phyloP scores from a whole-genome alignment of 2,888 invertebrate genomes.

The Euspilapteryx auroguttella region DNA sequence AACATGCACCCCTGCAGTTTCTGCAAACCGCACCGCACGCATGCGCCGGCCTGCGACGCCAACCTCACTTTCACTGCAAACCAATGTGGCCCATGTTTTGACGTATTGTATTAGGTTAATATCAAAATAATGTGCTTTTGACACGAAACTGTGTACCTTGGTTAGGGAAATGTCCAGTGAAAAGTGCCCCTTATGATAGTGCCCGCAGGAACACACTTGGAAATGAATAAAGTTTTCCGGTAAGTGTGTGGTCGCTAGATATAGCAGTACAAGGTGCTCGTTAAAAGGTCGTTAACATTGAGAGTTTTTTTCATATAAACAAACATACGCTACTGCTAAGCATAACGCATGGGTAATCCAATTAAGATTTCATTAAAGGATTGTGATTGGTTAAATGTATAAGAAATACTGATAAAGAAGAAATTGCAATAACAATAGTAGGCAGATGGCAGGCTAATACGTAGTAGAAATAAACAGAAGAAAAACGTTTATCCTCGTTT shows the following conservation, averaged over 20 bases:
- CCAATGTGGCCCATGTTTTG: constrained; percentile 34
- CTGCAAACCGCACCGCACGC: constrained; percentile 17
- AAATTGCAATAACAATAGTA: too few species aligned
- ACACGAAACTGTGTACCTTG: constrained; percentile 27
- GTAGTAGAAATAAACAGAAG: too few species aligned
- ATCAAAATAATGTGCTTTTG: constrained; percentile 44
- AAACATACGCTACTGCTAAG: too few species aligned
- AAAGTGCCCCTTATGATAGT: constrained; percentile 46
- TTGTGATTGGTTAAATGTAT: too few species aligned
- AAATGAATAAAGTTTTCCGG: constrained; percentile 26
- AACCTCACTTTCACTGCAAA: constrained; percentile 41
- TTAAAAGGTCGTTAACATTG: too few species aligned
- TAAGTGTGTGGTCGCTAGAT: constrained; percentile 7
- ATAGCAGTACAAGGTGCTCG: too few species aligned
- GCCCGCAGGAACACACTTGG: constrained; percentile 22
- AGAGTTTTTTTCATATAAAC: too few species aligned
- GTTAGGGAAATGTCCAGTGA: constrained; percentile 21
- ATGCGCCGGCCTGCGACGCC: constrained; percentile 51
- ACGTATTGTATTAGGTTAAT: constrained; percentile 29
- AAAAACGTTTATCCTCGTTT: too few species aligned
- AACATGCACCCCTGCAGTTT: neutral
- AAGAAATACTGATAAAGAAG: too few species aligned
- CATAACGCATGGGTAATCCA: too few species aligned
- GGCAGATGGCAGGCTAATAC: too few species aligned
- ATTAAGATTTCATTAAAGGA: too few species aligned